phyloP scores from a whole-genome alignment of 2,797 vertebrate genomes.

The Bovichtus diacanthus region DNA sequence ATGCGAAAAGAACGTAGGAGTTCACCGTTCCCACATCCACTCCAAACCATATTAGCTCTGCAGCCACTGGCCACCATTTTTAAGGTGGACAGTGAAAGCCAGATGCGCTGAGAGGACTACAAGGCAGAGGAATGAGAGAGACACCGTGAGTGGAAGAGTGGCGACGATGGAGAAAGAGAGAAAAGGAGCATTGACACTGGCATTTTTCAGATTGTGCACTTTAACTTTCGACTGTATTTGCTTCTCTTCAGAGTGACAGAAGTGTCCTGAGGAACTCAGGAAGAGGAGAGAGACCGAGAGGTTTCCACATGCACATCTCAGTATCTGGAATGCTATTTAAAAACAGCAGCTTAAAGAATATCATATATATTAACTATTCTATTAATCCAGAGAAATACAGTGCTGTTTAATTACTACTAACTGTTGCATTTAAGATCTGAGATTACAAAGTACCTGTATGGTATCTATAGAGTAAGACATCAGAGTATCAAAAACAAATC shows the following conservation, averaged over 20 bases:
- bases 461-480: slow-evolving; percentile 60
- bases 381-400: slow-evolving; percentile 29
- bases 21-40: slow-evolving; percentile 9
- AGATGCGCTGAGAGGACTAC: slow-evolving; percentile 5
- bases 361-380: slow-evolving; percentile 42
- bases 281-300: slow-evolving; percentile 16
- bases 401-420: slow-evolving; percentile 15
- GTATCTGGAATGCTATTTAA: slow-evolving; percentile 55
- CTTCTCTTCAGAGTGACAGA: slow-evolving; percentile 19
- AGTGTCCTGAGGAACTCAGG: slow-evolving; percentile 57
- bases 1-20: too few relatives aligned
- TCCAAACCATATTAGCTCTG: slow-evolving; percentile 14
- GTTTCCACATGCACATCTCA: slow-evolving; percentile 43
- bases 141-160: background rate
- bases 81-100: slow-evolving; percentile 10
- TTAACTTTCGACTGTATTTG: slow-evolving; percentile 12
- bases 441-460: slow-evolving; percentile 61
- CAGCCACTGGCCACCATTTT: slow-evolving; percentile 26
- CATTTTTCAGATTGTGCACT: slow-evolving; percentile 12
- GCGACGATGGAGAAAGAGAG: slow-evolving; percentile 6
- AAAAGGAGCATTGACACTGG: slow-evolving; percentile 6
- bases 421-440: slow-evolving; percentile 44
- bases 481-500: slow-evolving; percentile 65
- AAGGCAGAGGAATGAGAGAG: background rate
- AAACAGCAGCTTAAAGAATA: slow-evolving; percentile 63